Evolutionary conservation across 2,797 vertebrate genomes (phyloP).

Genomic region (Mus caroli): DNA sequence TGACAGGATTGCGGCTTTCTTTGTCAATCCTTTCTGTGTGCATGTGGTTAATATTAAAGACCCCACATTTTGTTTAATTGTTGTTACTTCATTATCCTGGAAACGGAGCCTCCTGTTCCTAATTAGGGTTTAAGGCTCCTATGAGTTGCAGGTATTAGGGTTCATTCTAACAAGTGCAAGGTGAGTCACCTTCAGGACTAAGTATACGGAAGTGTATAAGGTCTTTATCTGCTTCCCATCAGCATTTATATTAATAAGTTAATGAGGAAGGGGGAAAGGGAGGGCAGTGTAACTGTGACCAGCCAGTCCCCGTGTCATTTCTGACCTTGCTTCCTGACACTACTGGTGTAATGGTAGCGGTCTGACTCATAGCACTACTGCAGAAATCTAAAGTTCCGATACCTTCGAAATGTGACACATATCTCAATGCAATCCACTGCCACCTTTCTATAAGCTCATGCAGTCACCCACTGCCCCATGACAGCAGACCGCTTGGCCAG

Average conservation of each 20-base stretch:
- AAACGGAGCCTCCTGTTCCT: conserved; percentile 78
- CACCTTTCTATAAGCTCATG: background rate
- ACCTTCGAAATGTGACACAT: background rate
- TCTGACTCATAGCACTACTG: background rate
- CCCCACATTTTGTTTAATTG: conserved; percentile 75
- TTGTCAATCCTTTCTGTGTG: conserved; percentile 64
- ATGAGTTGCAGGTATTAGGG: conserved; percentile 82
- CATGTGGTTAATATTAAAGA: conserved; percentile 76
- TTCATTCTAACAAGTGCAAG: conserved; percentile 66
- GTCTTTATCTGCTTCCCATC: conserved; percentile 89
- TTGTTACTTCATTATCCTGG: conserved; percentile 64
- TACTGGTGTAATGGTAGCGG: background rate
- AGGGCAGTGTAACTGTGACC: background rate
- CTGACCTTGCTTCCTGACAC: background rate
- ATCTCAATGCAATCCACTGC: background rate
- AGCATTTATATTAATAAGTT: conserved; percentile 95
- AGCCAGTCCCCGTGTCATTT: background rate
- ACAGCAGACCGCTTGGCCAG: conserved; percentile 3
- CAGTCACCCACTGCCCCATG: background rate
- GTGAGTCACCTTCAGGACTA: conserved; percentile 82
- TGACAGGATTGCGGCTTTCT: conserved; percentile 55
- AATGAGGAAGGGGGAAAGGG: conserved; percentile 70
- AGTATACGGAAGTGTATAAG: conserved; percentile 84
- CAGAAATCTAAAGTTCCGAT: background rate
- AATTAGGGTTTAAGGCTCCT: conserved; percentile 76